Conservation (phyloP, 2,113 vertebrate genomes). For the Formicarius rufipectus region DNA sequence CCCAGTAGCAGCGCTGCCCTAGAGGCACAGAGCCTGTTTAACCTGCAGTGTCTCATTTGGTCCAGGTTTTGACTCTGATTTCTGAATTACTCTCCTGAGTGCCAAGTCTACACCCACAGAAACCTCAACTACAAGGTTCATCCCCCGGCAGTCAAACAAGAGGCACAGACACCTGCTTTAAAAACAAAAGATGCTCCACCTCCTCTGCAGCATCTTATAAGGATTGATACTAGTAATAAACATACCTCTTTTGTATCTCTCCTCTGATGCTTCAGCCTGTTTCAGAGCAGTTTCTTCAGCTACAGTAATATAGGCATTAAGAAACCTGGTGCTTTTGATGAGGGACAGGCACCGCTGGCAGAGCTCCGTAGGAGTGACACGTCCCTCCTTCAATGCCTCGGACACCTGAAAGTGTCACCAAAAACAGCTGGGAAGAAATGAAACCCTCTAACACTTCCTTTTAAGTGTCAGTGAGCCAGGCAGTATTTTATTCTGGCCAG, state of each 20-base stretch:
- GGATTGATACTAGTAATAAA: neutral
- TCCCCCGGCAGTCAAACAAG: rapidly evolving
- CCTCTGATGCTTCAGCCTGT: conserved; percentile 87
- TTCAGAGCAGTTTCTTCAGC: conserved; percentile 84
- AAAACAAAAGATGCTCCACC: neutral
- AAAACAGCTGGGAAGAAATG: neutral
- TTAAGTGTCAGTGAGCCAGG: neutral
- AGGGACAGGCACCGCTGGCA: conserved; percentile 86
- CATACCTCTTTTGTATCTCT: conserved; percentile 81
- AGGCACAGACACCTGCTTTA: rapidly evolving
- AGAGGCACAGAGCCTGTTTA: neutral
- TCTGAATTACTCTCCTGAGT: rapidly evolving
- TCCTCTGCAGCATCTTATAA: neutral
- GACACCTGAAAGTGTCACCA: conserved; percentile 75
- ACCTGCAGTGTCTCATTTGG: neutral
- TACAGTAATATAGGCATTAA: conserved; percentile 91
- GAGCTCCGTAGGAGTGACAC: conserved; percentile 84
- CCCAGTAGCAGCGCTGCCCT: rapidly evolving
- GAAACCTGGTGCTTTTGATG: conserved; percentile 82
- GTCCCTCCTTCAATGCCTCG: conserved; percentile 83
- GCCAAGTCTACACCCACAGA: rapidly evolving
- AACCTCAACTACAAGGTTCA: neutral
- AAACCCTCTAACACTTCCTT: neutral
- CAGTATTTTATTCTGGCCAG: neutral
- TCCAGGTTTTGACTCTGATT: neutral